Evolutionary conservation across 2,113 vertebrate genomes (phyloP), one percentile per base, ranked within the genome.

Genomic region (Chaetodon auriga): DNA sequence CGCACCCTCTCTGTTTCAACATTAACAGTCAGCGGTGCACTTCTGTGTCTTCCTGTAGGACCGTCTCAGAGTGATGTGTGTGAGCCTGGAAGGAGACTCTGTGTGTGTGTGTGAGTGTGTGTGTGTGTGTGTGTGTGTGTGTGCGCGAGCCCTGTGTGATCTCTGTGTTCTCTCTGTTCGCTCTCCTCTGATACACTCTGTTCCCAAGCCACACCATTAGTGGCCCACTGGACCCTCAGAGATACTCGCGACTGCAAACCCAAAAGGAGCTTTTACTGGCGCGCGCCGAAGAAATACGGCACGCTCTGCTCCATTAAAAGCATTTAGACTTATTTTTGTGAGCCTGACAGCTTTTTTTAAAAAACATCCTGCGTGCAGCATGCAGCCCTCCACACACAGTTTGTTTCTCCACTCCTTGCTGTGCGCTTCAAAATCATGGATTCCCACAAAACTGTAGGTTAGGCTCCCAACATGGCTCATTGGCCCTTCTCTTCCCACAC

Each of bases 271-370:
- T 90, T 75, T 86, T 87, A 68, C 79, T 71, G 46, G 64, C 64
- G 23, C n/a, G 61, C 65, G 82, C 77, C 74, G 75, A 77, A 80
- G 78, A 82, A 76, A 87, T 75, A 49, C 6, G 43, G 12, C 86
- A 55, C 62, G 62, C 80, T 82, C 63, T 38, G 80, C 91, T 93
- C 84, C 90, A 90, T 91, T 90, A 90, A 87, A 87, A 84, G 72
- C 85, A 89, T 89, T 91, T 84, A 75, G 71, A 81, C 76, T 68
- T 88, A 78, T 89, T 88, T 90, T 83, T 80, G 75, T 81, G 65
- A 78, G 62, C 70, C 45, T 75, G 82, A 74, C 81, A 82, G 80
- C 60, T 82, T 85, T 55, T n/a, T 30, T 30, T 30, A 30, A 30
- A 30, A 30, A 30, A 30, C 16, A 70, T 66, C 38, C 62, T 60